Percentiles rank a stretch among this genome's conserved stretches.
Conservation (phyloP, 2,113 vertebrate genomes). For the Piliocolobus tephrosceles region DNA sequence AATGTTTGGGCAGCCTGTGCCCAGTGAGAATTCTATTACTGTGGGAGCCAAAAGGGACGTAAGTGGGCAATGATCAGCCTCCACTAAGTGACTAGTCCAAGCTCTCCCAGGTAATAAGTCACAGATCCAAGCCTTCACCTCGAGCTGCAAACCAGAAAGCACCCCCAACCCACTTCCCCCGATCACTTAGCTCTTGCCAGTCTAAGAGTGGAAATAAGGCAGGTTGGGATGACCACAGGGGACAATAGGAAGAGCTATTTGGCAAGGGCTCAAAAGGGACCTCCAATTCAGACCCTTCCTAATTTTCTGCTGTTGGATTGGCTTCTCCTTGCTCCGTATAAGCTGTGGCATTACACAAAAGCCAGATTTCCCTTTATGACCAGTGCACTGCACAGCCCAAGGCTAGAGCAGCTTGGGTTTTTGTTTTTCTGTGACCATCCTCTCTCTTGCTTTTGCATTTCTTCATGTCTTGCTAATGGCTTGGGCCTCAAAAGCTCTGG, state of each 20-base stretch:
- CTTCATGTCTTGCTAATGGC: slow-evolving; percentile 19
- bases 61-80: neutral
- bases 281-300: neutral
- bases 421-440: neutral
- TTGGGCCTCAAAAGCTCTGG: neutral
- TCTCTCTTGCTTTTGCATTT: neutral
- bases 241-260: neutral
- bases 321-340: neutral
- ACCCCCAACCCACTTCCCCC: neutral
- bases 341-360: neutral
- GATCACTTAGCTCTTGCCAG: neutral
- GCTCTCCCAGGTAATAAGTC: neutral
- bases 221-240: neutral
- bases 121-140: neutral
- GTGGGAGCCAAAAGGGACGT: neutral
- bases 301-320: neutral
- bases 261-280: neutral
- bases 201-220: neutral
- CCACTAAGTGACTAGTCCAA: neutral
- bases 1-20: neutral
- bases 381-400: neutral
- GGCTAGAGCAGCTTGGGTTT: neutral
- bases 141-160: neutral
- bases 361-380: neutral
- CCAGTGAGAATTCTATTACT: neutral